Conservation (phyloP, 1,140 invertebrate genomes). For the Muscidifurax raptorellus region DNA sequence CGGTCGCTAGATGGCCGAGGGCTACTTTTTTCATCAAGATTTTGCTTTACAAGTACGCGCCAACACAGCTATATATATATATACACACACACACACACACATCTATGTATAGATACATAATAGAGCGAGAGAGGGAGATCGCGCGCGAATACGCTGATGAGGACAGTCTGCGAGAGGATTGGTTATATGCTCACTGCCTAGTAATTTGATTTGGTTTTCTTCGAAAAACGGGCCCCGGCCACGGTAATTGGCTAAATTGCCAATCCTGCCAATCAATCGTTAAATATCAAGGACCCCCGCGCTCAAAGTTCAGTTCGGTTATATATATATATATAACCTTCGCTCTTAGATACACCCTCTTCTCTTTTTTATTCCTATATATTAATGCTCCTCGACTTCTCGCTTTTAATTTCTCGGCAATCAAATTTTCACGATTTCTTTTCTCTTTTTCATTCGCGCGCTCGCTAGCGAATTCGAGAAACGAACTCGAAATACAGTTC, state of each 20-base stretch:
- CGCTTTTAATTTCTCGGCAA: not conserved
- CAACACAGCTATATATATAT: not conserved
- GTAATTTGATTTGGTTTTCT: conserved; percentile 71
- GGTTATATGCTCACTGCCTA: conserved; percentile 51
- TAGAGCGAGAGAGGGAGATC: not conserved
- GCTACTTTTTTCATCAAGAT: conserved; percentile 49
- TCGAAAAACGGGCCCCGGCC: conserved; percentile 61
- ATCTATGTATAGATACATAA: not conserved
- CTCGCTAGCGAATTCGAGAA: not conserved
- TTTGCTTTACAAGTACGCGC: not conserved
- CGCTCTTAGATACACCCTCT: not conserved
- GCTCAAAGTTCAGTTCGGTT: not conserved
- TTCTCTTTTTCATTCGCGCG: not conserved
- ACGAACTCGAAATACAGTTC: no score
- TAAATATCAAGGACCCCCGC: conserved; percentile 66
- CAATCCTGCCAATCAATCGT: conserved; percentile 73
- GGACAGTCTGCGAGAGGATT: conserved; percentile 28
- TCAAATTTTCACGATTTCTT: not conserved
- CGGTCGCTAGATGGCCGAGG: conserved; percentile 21
- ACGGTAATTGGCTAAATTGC: conserved; percentile 71
- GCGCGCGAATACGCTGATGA: not conserved
- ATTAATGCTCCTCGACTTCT: not conserved
- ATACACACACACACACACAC: no score
- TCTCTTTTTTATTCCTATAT: not conserved
- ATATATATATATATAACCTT: no score